Evolutionary conservation across 2,888 invertebrate species (phyloP), one percentile per base, ranked within the genome.

Genomic region (Euzophera pinguis): DNA sequence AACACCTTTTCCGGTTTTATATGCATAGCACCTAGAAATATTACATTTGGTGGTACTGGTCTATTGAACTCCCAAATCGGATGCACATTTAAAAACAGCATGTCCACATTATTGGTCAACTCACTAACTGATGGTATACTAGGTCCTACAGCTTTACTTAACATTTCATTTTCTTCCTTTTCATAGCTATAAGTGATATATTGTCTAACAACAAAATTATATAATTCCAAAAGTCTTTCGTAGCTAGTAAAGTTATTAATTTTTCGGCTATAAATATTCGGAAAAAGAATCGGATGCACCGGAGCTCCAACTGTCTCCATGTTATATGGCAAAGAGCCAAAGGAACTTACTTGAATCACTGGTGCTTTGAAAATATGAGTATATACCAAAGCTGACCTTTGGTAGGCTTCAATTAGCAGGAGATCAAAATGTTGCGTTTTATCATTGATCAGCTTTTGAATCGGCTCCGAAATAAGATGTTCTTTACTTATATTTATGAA

Each of bases 1-100:
- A 91, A 60, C 6, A 73, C 65, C 50, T 76, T 72, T 7, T 69
- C 57, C 5, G 65, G 60, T 17, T 62, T 69, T 34, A 77, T 63
- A 59, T 84, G 85, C 29, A 81, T 60, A 1, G 84, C 84, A 35
- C 85, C 85, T 50, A 85, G 72, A 43, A 71, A 77, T 7, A 87
- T 53, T 14, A 84, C 59, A 54, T 71, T 75, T 0, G 88, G 84
- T 6, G 84, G 72, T 1, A 81, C 61, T 8, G 90, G 86, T 35
- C 80, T 70, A 53, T 77, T 73, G 0, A 58, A 60, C 22, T 70
- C 71, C 65, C 80, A 77, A n/a, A 79, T 48, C 0, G 79, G 75
- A 61, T 88, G 78, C 1, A 71, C 66, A 58, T 86, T 89, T 0
- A 84, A 45, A 50, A 90, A 75, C 35, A 86, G 54, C 64, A 87